Conservation (phyloP, 2,888 invertebrate species). For the Alviniconcha strummeri region DNA sequence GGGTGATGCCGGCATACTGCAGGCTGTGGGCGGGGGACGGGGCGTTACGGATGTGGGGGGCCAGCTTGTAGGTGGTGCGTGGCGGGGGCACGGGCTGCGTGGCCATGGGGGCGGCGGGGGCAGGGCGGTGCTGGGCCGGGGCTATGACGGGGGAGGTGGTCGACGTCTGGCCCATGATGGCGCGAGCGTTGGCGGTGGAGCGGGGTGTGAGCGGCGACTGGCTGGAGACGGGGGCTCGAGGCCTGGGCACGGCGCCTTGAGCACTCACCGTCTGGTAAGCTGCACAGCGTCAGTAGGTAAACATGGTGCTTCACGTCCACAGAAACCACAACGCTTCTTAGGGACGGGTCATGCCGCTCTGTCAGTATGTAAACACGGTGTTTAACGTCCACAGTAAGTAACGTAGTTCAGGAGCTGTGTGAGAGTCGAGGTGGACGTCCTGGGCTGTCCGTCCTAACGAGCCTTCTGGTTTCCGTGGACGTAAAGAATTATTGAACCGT, state of each 20-base stretch:
- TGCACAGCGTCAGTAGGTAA: background rate
- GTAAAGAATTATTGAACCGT: too few species aligned
- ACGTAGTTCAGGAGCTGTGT: too few species aligned
- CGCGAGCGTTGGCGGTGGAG: conserved; percentile 78
- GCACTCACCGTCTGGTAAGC: conserved; percentile 26
- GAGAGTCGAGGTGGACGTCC: too few species aligned
- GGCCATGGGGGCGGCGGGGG: conserved; percentile 28
- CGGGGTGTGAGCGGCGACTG: background rate
- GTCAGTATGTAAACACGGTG: too few species aligned
- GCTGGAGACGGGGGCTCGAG: conserved; percentile 35
- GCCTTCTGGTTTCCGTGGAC: too few species aligned
- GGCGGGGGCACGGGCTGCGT: conserved; percentile 31
- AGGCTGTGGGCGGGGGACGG: background rate
- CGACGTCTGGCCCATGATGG: conserved; percentile 82
- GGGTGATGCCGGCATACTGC: conserved; percentile 24
- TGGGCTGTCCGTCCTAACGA: too few species aligned
- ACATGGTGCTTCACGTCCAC: too few species aligned
- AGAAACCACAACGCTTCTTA: too few species aligned
- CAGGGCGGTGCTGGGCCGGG: conserved; percentile 32
- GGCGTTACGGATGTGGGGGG: conserved; percentile 31
- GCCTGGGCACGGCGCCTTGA: background rate
- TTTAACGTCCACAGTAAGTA: too few species aligned
- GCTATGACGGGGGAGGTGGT: conserved; percentile 37
- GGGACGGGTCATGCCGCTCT: too few species aligned
- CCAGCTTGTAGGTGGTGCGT: conserved; percentile 31